Conservation (phyloP, 2,888 invertebrate species). For the Phyllotreta striolata region DNA sequence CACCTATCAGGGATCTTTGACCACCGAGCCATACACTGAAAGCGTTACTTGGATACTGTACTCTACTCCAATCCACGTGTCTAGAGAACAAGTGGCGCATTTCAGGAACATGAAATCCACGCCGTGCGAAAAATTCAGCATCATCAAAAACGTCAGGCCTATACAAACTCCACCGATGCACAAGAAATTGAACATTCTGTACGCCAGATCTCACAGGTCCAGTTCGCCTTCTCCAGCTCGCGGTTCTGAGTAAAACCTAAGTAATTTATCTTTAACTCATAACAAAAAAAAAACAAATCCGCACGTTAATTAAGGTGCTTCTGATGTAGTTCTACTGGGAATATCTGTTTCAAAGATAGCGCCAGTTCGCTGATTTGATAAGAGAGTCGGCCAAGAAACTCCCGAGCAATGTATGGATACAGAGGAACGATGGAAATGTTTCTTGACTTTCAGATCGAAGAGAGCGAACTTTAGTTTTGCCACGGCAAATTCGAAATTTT, state of each 20-base stretch:
- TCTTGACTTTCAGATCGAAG: constrained; percentile 3
- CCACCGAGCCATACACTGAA: constrained; percentile 76
- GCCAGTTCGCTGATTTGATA: neutral
- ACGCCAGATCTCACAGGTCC: constrained; percentile 57
- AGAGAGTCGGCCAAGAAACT: neutral
- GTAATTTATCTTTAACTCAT: neutral
- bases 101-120: constrained; percentile 59
- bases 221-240: constrained; percentile 34
- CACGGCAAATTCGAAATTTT: too few species aligned
- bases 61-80: constrained; percentile 73
- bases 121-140: constrained; percentile 57
- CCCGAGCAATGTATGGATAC: neutral
- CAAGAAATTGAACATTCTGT: constrained; percentile 57
- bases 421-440: constrained; percentile 13
- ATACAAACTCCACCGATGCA: constrained; percentile 54
- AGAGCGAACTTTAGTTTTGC: neutral
- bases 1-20: constrained; percentile 76
- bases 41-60: constrained; percentile 80
- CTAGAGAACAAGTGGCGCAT: constrained; percentile 68
- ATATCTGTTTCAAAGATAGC: neutral
- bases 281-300: neutral
- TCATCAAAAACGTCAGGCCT: constrained; percentile 58
- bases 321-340: neutral
- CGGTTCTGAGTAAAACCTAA: neutral
- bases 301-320: neutral